Base-by-base conservation (phyloP, 2,888 invertebrate genomes). In the Protonemura montana region DNA sequence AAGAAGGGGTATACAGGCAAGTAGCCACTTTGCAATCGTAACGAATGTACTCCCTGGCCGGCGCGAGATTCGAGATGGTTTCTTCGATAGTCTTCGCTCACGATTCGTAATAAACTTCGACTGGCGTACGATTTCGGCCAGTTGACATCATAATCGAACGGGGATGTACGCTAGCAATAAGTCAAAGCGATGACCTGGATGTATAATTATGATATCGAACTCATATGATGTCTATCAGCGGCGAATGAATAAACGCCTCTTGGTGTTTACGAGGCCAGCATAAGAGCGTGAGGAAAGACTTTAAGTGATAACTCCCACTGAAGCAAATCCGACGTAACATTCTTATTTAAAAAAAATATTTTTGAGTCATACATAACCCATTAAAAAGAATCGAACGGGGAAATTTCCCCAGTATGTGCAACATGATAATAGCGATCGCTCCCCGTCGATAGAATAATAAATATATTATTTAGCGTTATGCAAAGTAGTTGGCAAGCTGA, bases 61-160 rank as follows among this genome's bases (percentile, higher is more conserved):
- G 35, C 59, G 59, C 59, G 21, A 21, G 3, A 59, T 21, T 59
- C 10, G 1, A 59, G 59, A 59, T 59, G 59, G 59, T 59, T 7
- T 21, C 59, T 10, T 10, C 59, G 59, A 59, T 59, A 16, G 59
- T 35, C 59, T 59, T 21, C 1, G 16, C 13, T 59, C 59, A 59
- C 59, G 59, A 59, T 59, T 59, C 21, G 16, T 59, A 59, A 59
- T 59, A 59, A 59, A 59, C 59, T 59, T 59, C 3, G 21, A 21
- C 16, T 59, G 59, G 59, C 59, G 21, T 21, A 13, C 7, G 59
- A 59, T 59, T 59, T 59, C 59, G 59, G 59, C n/a, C 59, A 21
- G 59, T 59, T 59, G 59, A 59, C 59, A 59, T 59, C 59, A 59
- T 59, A 59, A 59, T 59, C 59, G 59, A 59, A 59, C 59, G 59